Conservation (phyloP, 2,113 vertebrate genomes). For the Phaethornis superciliosus region DNA sequence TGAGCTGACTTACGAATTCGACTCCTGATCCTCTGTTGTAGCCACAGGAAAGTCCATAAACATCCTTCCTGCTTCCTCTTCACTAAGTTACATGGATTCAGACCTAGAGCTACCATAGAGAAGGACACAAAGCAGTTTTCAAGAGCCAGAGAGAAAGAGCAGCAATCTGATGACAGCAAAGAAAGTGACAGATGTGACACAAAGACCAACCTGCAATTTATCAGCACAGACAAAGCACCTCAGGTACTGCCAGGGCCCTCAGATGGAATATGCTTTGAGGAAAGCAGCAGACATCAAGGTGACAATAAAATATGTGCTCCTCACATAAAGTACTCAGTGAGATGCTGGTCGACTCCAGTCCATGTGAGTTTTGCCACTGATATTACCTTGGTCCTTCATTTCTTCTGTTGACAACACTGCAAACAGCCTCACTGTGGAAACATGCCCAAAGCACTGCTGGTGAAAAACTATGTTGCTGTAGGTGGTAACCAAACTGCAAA, state of each 20-base stretch:
- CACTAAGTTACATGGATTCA: background rate
- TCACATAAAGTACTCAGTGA: background rate
- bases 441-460: background rate
- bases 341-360: background rate
- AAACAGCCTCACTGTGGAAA: background rate
- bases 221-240: background rate
- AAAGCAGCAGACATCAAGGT: background rate
- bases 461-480: slow-evolving; percentile 8
- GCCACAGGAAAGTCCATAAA: background rate
- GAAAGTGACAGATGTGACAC: background rate
- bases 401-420: background rate
- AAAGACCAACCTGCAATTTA: background rate
- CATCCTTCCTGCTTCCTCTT: background rate
- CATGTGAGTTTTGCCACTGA: background rate
- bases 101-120: background rate
- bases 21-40: background rate
- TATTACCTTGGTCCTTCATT: background rate
- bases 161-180: background rate
- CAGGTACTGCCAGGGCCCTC: background rate
- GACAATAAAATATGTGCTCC: background rate
- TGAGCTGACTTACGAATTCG: background rate
- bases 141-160: background rate
- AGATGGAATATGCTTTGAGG: background rate
- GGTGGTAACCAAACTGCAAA: slow-evolving; percentile 47
- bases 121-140: background rate